Conservation (phyloP, 1,140 invertebrate genomes). For the Lepidurus arcticus region DNA sequence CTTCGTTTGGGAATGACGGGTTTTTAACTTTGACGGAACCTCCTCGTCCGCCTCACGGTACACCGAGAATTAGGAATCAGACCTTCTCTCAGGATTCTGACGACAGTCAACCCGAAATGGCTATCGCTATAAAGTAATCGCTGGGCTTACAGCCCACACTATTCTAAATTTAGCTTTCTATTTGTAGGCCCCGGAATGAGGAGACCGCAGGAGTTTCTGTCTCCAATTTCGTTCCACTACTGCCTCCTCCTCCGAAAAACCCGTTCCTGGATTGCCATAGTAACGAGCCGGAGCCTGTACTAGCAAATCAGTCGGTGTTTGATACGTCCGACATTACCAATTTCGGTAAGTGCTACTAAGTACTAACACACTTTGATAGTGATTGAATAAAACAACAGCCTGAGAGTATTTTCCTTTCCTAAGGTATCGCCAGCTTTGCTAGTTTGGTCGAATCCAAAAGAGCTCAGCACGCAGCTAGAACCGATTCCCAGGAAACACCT, state of each 20-base stretch:
- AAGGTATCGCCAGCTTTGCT: conserved; percentile 5
- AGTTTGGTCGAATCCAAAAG: not conserved
- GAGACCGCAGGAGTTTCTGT: conserved; percentile 27
- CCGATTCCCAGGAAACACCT: conserved; percentile 70
- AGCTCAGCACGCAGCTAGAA: conserved; percentile 40
- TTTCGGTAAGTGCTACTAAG: not conserved
- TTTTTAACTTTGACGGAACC: conserved; percentile 74
- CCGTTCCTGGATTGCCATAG: conserved; percentile 44
- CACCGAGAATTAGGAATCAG: conserved; percentile 41
- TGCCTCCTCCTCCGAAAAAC: conserved; percentile 66
- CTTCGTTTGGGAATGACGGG: conserved; percentile 69
- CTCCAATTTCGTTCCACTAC: conserved; percentile 48
- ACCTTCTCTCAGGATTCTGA: conserved; percentile 69
- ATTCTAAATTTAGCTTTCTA: conserved; percentile 18
- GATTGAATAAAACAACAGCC: not conserved
- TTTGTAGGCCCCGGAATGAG: conserved; percentile 35
- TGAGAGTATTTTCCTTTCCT: not conserved
- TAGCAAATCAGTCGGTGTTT: not conserved
- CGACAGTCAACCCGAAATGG: conserved; percentile 63
- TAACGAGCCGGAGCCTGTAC: conserved; percentile 29
- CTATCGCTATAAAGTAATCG: conserved; percentile 65
- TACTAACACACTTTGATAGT: not conserved
- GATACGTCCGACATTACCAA: not conserved
- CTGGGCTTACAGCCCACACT: not conserved
- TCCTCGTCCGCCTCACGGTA: conserved; percentile 54